Evolutionary conservation across 2,113 vertebrate genomes (phyloP).

Genomic region (Nestor notabilis): DNA sequence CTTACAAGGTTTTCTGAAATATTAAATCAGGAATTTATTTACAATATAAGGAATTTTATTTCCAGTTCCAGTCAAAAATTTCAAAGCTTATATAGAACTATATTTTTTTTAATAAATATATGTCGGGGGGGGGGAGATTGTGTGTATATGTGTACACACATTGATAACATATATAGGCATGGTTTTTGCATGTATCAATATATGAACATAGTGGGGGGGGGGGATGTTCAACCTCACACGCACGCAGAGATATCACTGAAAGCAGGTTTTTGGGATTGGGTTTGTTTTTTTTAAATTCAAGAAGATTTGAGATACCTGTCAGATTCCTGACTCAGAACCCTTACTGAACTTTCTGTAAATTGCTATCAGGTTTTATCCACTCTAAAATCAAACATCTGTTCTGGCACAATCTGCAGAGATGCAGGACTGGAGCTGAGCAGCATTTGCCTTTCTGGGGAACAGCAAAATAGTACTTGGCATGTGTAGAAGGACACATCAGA

Average conservation of each 20-base stretch:
- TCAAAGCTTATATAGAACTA: neutral
- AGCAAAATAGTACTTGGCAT: neutral
- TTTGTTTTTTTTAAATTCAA: neutral
- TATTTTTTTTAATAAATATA: neutral
- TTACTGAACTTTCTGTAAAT: neutral
- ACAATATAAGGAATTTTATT: neutral
- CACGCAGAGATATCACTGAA: neutral
- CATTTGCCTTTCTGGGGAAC: neutral
- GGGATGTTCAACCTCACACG: neutral
- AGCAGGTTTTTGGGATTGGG: neutral
- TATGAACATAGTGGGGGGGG: neutral
- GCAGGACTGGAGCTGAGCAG: neutral
- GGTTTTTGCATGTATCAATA: neutral
- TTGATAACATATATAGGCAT: neutral
- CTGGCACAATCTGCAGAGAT: neutral
- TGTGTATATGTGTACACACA: neutral
- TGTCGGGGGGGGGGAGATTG: accelerated
- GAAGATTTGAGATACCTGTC: neutral
- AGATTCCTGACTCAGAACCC: neutral
- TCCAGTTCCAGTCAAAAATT: neutral
- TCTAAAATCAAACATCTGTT: neutral
- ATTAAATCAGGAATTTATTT: neutral
- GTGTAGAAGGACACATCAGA: neutral
- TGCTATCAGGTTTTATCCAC: neutral
- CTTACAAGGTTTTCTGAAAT: neutral